Percentiles rank a stretch among this genome's conserved stretches.
Conservation (phyloP, 2,888 invertebrate species). For the Tiphia femorata region DNA sequence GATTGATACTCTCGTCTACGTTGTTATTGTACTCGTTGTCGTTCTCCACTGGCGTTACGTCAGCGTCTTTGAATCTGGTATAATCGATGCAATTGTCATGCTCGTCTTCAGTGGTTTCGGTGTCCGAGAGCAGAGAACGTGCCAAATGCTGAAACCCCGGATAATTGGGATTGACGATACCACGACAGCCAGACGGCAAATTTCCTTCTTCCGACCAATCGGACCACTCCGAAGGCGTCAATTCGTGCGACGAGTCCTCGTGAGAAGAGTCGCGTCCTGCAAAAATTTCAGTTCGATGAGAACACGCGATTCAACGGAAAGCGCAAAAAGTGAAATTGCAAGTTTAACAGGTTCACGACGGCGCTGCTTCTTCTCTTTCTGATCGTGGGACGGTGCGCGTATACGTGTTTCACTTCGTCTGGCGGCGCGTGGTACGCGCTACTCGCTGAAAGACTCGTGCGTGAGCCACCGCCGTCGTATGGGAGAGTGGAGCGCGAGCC, state of each 20-base stretch:
- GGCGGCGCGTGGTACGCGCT: too few relatives aligned
- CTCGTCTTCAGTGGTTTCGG: slow-evolving; percentile 70
- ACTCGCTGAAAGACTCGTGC: too few relatives aligned
- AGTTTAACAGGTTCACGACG: too few relatives aligned
- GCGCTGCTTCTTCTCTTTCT: too few relatives aligned
- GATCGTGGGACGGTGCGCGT: too few relatives aligned
- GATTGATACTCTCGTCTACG: slow-evolving; percentile 70
- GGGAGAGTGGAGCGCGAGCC: too few relatives aligned
- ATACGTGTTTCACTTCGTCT: too few relatives aligned
- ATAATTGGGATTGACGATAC: slow-evolving; percentile 87
- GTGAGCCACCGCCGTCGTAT: too few relatives aligned
- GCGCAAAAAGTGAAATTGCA: too few relatives aligned
- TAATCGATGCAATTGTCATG: slow-evolving; percentile 70
- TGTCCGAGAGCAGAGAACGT: slow-evolving; percentile 66
- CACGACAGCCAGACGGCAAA: slow-evolving; percentile 71
- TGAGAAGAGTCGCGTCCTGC: slow-evolving; percentile 49
- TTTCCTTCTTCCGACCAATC: slow-evolving; percentile 66
- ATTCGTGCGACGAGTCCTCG: slow-evolving; percentile 48
- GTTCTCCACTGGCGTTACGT: slow-evolving; percentile 67
- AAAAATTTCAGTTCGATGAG: slow-evolving; percentile 39
- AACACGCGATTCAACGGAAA: too few relatives aligned
- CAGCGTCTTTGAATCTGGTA: slow-evolving; percentile 71
- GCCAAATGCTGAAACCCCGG: slow-evolving; percentile 87
- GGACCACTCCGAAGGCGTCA: slow-evolving; percentile 60
- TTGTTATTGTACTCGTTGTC: slow-evolving; percentile 71